Base-by-base conservation (phyloP, 2,113 vertebrate species). In the Pseudopipra pipra region DNA sequence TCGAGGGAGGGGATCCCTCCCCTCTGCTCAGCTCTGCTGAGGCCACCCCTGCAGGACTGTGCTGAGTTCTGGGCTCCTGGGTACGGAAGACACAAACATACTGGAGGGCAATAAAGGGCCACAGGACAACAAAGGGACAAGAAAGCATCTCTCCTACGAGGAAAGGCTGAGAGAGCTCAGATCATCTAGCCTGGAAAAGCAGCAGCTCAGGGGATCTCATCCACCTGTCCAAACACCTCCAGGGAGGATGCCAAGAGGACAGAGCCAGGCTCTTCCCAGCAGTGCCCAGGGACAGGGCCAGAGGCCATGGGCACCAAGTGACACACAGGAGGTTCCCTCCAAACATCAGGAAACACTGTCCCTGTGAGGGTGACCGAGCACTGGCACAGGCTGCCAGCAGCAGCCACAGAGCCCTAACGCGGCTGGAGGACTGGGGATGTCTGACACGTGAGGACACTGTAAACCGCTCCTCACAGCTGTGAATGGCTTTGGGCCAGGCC, bases 321-420 rank as follows among this genome's bases (percentile, higher is more conserved):
- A 63, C 49, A 59, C 52, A 14, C 31, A 12, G 39, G 24, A 47
- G 31, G 39, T 5, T 67, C 41, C 41, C 54, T 54, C 44, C 27
- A 54, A 31, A 16, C n/a, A 25, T 27, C 61, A 33, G 35, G 46
- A 43, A 33, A 43, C 35, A 22, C 41, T 43, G 14, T 41, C 75
- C 28, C 75, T 21, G 31, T 23, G 55, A 56, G 33, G 31, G 49
- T 23, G 63, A 21, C 33, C 1, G 2, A 56, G 43, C 70, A 4
- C 47, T 5, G 43, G n/a, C 61, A 61, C 21, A 41, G 37, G 46
- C 5, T 43, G 62, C 62, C 20, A 59, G 58, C 33, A 6, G 33
- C 11, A 0, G 31, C 61, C 59, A 7, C 15, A 1, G 46, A 1
- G 4, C 39, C 23, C 28, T 14, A 4, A 7, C 0, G 11, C 5